These are phyloP conservation scores for Oreochromis grahami DNA, from an alignment of 2,797 vertebrate genomes.

Conservation along the genomic window DNA sequence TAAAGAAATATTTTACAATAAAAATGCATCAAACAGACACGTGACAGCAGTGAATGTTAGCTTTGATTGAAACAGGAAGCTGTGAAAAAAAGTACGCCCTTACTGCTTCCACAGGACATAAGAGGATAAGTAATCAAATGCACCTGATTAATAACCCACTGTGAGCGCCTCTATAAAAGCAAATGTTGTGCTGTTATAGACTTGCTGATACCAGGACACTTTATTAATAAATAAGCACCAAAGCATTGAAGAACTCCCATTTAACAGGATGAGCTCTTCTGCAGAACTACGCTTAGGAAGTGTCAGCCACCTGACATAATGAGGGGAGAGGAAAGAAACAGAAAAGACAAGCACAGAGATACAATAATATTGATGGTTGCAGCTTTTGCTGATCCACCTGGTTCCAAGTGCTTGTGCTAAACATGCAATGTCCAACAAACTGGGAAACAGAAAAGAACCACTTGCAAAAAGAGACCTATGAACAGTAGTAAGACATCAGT, in stretches of 20 bases:
- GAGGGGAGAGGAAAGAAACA: background rate
- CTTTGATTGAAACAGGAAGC: background rate
- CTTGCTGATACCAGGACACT: background rate
- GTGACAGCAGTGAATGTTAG: background rate
- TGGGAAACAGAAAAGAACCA: rapidly evolving
- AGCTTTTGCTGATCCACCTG: background rate
- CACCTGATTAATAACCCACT: background rate
- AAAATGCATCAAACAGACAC: background rate
- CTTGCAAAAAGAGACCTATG: background rate
- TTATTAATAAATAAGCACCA: background rate
- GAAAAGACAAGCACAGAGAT: background rate
- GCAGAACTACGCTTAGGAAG: background rate
- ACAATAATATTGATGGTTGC: background rate
- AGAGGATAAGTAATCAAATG: background rate
- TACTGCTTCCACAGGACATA: background rate
- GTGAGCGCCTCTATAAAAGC: background rate
- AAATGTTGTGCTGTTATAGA: background rate
- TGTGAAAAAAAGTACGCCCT: background rate
- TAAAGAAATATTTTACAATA: background rate
- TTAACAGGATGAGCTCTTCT: background rate
- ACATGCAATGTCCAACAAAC: background rate
- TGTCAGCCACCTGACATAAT: rapidly evolving
- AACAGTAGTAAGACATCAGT: background rate
- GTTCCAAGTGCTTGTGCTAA: background rate
- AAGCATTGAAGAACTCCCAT: rapidly evolving